Base-by-base conservation (phyloP, 2,888 invertebrate genomes). In the Polydrusus tereticollis region DNA sequence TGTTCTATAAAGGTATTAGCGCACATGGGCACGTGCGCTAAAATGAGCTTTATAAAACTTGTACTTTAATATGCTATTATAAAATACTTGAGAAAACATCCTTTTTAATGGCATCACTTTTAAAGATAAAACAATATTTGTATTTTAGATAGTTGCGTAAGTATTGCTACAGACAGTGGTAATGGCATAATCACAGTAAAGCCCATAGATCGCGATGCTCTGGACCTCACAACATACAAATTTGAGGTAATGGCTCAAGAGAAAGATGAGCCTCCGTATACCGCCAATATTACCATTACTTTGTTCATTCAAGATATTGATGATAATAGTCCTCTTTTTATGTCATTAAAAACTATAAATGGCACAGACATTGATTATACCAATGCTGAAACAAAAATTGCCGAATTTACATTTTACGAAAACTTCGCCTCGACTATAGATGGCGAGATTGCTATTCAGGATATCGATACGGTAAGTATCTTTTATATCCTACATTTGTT, bases 251-350 rank as follows among this genome's bases (percentile, higher is more conserved):
- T 76, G 47, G 86, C 86, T 0, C 84, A 81, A 68, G 85, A 86
- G 79, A 77, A 77, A 8, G 74, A 77, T 7, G 78, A 83, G 47
- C 72, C 69, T 6, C 45, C 62, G n/a, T 65, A 29, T 7, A 73
- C 66, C 29, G 72, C 26, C 20, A 33, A 45, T 2, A 18, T 75
- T 8, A 76, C 72, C 7, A 79, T 86, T 16, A 80, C 79, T 8
- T 81, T 86, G 33, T 82, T 85, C 29, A 85, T 90, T 14, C 80
- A 83, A 21, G 90, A 90, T 78, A 85, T 91, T 26, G 93, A 94
- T 81, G 92, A 94, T 81, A 89, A 93, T 79, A 80, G 78, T 12
- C 94, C 94, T 6, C 38, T 75, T 47, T 29, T 67, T 45, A 69
- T 72, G 65, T 16, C 60, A 14, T n/a, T 75, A n/a, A 29, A 16